Evolutionary conservation across 2,113 vertebrate genomes (phyloP), one percentile per base, ranked within the genome.

Genomic region (Epinephelus lanceolatus): DNA sequence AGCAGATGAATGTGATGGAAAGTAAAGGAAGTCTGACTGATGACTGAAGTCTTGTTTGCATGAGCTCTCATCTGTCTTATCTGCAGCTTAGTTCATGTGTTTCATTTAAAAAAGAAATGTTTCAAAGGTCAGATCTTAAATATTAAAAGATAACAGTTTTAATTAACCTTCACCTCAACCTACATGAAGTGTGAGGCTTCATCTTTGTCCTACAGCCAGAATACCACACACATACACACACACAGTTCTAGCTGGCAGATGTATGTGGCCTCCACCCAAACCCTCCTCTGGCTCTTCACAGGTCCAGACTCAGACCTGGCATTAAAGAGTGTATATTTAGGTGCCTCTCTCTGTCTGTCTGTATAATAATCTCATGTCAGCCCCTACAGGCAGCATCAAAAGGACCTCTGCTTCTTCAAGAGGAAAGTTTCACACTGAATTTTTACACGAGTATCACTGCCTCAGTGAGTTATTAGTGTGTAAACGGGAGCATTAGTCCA

Each of bases 251-350:
- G 69, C 33, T 23, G 52, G 55, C 63, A 74, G 55, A 74, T 56
- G 17, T 33, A 56, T 30, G 30, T 60, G 81, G 62, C 61, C 75
- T 66, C 76, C 61, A 76, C 62, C 71, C 65, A 62, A 37, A 76
- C 53, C 47, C 27, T 62, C 59, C 52, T 73, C 13, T 19, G 66
- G 30, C 27, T 47, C 49, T 27, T 33, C 53, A 68, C 80, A 33
- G 66, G 51, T 59, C 65, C 61, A 61, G 15, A 59, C 19, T 23
- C 71, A 59, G 63, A 71, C 81, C 76, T 72, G 67, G 30, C 51
- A 87, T 77, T 72, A 80, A 40, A 61, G 10, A 40, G 60, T 12
- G 47, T 57, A 56, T 76, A 68, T 80, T 62, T 76, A 84, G 61
- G 49, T 61, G 52, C 18, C 76, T 0, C 0, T 37, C 23, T 30